Conservation (phyloP, 2,888 invertebrate genomes). For the Glaucopsyche alexis region DNA sequence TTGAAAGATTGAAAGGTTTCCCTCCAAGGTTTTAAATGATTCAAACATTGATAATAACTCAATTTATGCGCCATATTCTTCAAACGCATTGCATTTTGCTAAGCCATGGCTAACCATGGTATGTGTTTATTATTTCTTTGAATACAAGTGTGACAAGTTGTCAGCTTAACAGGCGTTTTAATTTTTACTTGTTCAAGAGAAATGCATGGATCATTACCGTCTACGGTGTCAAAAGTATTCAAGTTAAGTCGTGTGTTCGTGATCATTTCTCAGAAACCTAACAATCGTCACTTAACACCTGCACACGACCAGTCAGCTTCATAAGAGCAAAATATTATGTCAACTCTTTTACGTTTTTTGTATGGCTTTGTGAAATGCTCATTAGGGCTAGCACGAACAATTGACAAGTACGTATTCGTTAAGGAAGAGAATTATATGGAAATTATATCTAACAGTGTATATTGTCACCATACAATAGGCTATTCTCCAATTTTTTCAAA, state of each 20-base stretch:
- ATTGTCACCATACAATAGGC: too few relatives aligned
- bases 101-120: neutral
- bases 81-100: too few relatives aligned
- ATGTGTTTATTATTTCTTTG: neutral
- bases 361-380: conserved; percentile 33
- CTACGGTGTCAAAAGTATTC: neutral
- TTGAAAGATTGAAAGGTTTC: too few relatives aligned
- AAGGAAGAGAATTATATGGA: too few relatives aligned
- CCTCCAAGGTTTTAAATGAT: too few relatives aligned
- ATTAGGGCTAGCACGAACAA: too few relatives aligned
- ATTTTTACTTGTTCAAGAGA: conserved; percentile 41
- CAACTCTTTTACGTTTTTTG: conserved; percentile 34
- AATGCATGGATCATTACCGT: conserved; percentile 26
- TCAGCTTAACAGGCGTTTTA: conserved; percentile 24
- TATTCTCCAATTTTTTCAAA: too few relatives aligned
- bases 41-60: too few relatives aligned
- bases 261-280: conserved; percentile 44
- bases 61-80: too few relatives aligned
- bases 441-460: too few relatives aligned
- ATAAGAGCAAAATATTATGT: conserved; percentile 23
- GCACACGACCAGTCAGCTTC: conserved; percentile 36
- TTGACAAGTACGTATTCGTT: too few relatives aligned
- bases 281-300: conserved; percentile 55
- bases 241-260: conserved; percentile 33
- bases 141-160: neutral